These are phyloP conservation scores for Neofelis nebulosa DNA, from an alignment of 2,113 vertebrate genomes.

Conservation along the genomic window DNA sequence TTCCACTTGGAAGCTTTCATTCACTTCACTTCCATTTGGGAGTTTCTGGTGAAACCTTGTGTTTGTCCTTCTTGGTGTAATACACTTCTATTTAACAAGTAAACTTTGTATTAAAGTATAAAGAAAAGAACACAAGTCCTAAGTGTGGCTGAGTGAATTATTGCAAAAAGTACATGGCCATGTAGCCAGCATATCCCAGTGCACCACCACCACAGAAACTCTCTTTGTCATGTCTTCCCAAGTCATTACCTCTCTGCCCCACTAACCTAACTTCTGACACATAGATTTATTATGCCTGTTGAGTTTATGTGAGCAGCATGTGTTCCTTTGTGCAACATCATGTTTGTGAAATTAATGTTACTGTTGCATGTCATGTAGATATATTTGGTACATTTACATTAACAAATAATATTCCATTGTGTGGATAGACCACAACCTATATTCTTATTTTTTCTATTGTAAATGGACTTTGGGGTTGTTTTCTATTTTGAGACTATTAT, in stretches of 20 bases:
- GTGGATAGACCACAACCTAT: not conserved
- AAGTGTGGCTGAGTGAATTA: not conserved
- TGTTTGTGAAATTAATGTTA: conserved; percentile 1
- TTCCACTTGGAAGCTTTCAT: not conserved
- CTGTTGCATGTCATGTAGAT: not conserved
- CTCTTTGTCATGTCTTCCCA: not conserved
- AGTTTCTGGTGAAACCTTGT: not conserved
- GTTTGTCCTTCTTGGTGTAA: not conserved
- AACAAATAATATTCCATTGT: not conserved
- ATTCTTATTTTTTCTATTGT: not conserved
- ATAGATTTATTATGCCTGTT: not conserved
- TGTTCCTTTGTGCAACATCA: not conserved
- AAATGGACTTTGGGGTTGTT: not conserved
- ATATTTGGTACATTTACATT: not conserved
- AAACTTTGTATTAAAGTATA: not conserved
- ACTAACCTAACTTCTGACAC: not conserved
- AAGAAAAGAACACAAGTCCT: not conserved
- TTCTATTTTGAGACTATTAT: not conserved
- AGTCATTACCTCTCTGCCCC: not conserved
- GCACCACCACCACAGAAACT: not conserved
- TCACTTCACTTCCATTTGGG: not conserved
- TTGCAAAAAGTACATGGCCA: not conserved
- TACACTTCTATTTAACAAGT: not conserved
- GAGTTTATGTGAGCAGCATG: not conserved
- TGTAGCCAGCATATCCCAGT: not conserved